These are phyloP conservation scores for Tetramorium alpestre DNA, from an alignment of 1,140 invertebrate genomes.

Conservation along the genomic window DNA sequence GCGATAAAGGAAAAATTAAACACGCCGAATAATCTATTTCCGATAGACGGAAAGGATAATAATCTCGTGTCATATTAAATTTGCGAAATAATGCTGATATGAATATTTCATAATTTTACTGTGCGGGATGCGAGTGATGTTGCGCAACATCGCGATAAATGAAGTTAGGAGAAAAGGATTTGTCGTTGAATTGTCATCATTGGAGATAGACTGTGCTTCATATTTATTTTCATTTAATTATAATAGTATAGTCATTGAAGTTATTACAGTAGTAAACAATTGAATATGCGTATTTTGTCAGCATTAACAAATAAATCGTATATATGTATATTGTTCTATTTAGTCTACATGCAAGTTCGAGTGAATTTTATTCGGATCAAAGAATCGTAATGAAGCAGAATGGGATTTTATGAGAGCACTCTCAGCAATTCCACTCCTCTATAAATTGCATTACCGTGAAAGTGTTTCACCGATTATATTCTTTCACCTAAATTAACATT, in stretches of 20 bases:
- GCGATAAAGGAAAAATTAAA: background rate
- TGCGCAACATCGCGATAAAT: background rate
- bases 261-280: background rate
- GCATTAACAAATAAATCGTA: background rate
- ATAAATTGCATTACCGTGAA: background rate
- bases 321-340: background rate
- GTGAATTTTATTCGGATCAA: background rate
- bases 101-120: background rate
- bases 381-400: conserved; percentile 10
- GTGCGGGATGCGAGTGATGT: background rate
- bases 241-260: background rate
- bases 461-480: conserved; percentile 15
- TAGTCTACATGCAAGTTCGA: background rate
- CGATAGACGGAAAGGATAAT: background rate
- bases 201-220: background rate
- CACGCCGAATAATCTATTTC: background rate
- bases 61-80: background rate
- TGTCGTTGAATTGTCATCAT: background rate
- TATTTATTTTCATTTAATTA: background rate
- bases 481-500: conserved; percentile 22
- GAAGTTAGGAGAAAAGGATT: background rate
- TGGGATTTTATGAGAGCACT: background rate
- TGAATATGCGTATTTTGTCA: background rate
- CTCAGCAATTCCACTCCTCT: background rate
- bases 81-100: conserved; percentile 17